A percentile compares a stretch with the other conserved stretches of the same genome.
Evolutionary conservation across 2,888 invertebrate species (phyloP).

Genomic region (Adela reaumurella): DNA sequence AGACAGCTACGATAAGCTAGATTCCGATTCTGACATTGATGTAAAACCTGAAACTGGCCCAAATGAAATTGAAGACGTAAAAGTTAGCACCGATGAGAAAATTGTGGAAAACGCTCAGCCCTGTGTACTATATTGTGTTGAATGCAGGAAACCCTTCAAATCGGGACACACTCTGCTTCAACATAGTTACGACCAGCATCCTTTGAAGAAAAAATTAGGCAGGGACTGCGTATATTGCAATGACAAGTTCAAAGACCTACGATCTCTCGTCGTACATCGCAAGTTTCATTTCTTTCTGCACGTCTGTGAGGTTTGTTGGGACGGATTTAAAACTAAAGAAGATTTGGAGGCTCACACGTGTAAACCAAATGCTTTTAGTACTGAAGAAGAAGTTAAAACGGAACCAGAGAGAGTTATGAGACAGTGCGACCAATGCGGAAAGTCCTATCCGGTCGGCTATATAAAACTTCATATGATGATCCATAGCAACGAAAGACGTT

Average conservation of each 20-base stretch:
- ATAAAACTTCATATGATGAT: conserved; percentile 46
- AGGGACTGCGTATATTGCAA: conserved; percentile 44
- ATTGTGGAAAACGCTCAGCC: not conserved
- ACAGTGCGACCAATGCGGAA: conserved; percentile 50
- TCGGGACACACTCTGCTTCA: conserved; percentile 25
- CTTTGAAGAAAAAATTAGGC: conserved; percentile 27
- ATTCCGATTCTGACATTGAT: not conserved
- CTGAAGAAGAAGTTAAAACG: conserved; percentile 1
- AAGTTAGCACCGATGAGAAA: not conserved
- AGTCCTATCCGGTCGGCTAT: conserved; percentile 46
- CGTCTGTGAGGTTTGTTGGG: conserved; percentile 46
- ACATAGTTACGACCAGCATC: conserved; percentile 35
- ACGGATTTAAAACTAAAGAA: conserved; percentile 29
- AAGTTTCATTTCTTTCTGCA: conserved; percentile 41
- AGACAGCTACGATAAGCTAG: not conserved
- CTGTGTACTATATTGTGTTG: conserved; percentile 30
- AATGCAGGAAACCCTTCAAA: conserved; percentile 36
- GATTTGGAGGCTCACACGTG: conserved; percentile 31
- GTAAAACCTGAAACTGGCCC: not conserved
- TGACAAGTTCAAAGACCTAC: conserved; percentile 45
- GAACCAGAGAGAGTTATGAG: conserved; percentile 18
- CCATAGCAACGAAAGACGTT: conserved; percentile 34
- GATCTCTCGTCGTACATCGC: conserved; percentile 36
- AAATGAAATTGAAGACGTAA: not conserved
- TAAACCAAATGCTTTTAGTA: conserved; percentile 19